Percentiles rank a stretch among this genome's conserved stretches.
These are phyloP conservation scores for Bradypus variegatus DNA, from an alignment of 2,797 vertebrate genomes.

Conservation along the genomic window DNA sequence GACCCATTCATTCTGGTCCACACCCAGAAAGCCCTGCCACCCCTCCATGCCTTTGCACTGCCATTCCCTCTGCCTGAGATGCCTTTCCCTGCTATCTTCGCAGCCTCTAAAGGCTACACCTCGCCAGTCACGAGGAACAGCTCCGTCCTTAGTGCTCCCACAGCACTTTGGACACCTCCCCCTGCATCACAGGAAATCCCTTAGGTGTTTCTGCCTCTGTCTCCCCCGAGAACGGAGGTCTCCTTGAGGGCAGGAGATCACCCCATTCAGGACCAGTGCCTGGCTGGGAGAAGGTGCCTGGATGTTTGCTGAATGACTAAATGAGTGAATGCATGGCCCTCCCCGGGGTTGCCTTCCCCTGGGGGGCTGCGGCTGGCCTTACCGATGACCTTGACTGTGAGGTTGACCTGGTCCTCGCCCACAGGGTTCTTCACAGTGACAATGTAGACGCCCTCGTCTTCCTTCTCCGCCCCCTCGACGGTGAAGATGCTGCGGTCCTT, in stretches of 20 bases:
- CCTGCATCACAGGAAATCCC: background rate
- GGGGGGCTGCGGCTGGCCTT: conserved; percentile 57
- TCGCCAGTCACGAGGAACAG: background rate
- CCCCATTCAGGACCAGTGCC: background rate
- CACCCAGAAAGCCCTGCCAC: background rate
- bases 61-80: background rate
- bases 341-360: background rate
- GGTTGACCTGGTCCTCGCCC: conserved; percentile 94
- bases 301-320: background rate
- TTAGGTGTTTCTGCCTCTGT: background rate
- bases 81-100: too few relatives aligned
- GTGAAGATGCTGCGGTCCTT: conserved; percentile 95
- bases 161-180: background rate
- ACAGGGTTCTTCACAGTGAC: conserved; percentile 92
- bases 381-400: conserved; percentile 98
- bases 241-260: background rate
- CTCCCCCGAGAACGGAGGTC: background rate
- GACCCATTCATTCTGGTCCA: background rate
- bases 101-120: background rate
- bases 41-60: background rate
- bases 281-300: rapidly evolving
- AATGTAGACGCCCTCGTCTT: conserved; percentile 91
- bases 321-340: rapidly evolving
- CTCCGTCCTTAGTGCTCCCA: background rate
- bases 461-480: conserved; percentile 91